Evolutionary conservation across 2,113 vertebrate species (phyloP).

Genomic region (Gadus macrocephalus): DNA sequence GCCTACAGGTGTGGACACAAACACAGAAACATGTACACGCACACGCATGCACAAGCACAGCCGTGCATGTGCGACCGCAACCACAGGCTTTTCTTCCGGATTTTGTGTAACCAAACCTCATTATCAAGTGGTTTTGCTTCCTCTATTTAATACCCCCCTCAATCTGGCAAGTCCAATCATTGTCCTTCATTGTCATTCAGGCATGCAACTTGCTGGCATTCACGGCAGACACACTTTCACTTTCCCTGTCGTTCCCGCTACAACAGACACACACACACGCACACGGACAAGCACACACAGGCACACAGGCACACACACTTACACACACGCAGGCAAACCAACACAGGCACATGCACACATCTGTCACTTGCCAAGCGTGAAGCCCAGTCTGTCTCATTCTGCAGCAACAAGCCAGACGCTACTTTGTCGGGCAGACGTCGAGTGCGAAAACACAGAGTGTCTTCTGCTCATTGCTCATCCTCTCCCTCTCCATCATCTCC

Average conservation of each 20-base stretch:
- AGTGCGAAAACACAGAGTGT: not conserved
- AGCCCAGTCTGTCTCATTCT: conserved; percentile 30
- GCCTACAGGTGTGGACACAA: conserved; percentile 56
- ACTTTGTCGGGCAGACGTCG: conserved; percentile 24
- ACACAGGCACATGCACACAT: conserved; percentile 15
- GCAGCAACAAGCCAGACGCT: conserved; percentile 25
- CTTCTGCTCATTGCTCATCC: conserved; percentile 28
- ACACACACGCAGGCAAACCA: not conserved
- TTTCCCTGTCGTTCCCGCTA: not conserved
- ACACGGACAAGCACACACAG: not conserved
- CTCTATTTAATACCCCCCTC: conserved; percentile 47
- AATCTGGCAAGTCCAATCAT: conserved; percentile 50
- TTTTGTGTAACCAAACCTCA: conserved; percentile 36
- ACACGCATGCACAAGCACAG: conserved; percentile 19
- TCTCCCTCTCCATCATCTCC: not conserved
- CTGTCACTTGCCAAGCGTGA: conserved; percentile 21
- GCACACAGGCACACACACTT: not conserved
- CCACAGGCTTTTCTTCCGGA: conserved; percentile 9
- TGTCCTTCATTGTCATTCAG: conserved; percentile 51
- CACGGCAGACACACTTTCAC: conserved; percentile 9
- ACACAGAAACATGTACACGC: conserved; percentile 21
- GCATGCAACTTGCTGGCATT: conserved; percentile 37
- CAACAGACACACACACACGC: conserved; percentile 10
- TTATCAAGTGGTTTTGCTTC: conserved; percentile 52
- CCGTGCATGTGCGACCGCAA: not conserved